Conservation (phyloP, 2,888 invertebrate genomes). For the Odontothrips loti region DNA sequence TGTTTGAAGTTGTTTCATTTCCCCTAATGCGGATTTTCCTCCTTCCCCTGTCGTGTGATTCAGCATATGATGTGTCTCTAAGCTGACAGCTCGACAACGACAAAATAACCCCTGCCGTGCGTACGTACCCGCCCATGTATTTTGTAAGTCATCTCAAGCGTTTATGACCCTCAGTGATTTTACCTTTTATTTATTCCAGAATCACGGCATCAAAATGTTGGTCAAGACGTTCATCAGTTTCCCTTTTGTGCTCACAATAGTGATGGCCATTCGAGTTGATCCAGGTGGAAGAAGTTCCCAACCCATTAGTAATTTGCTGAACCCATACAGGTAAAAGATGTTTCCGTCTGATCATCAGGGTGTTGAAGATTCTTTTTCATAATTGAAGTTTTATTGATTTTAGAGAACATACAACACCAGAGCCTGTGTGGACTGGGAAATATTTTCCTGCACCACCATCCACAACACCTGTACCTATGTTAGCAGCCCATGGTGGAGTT, state of each 20-base stretch:
- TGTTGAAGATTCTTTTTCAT: not conserved
- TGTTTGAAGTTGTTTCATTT: not conserved
- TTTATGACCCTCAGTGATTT: too few relatives aligned
- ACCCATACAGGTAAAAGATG: too few relatives aligned
- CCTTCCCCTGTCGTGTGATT: not conserved
- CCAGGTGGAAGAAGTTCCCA: too few relatives aligned
- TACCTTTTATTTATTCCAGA: too few relatives aligned
- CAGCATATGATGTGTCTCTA: not conserved
- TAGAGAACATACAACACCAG: not conserved
- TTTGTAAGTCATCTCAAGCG: too few relatives aligned
- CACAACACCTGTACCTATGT: conserved; percentile 42
- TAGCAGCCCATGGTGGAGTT: conserved; percentile 38
- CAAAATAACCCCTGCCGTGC: not conserved
- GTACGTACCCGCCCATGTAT: not conserved
- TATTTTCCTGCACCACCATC: conserved; percentile 46
- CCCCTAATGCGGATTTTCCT: not conserved
- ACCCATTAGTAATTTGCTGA: too few relatives aligned
- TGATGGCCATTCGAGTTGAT: too few relatives aligned
- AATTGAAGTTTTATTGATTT: not conserved
- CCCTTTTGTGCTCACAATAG: too few relatives aligned
- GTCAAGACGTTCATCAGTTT: too few relatives aligned
- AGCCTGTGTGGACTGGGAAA: conserved; percentile 45
- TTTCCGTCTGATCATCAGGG: too few relatives aligned
- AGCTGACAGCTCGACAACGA: conserved; percentile 2
- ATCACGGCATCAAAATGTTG: too few relatives aligned